These are phyloP conservation scores for Buceros bicornis DNA, from an alignment of 2,797 vertebrate species.

Conservation along the genomic window DNA sequence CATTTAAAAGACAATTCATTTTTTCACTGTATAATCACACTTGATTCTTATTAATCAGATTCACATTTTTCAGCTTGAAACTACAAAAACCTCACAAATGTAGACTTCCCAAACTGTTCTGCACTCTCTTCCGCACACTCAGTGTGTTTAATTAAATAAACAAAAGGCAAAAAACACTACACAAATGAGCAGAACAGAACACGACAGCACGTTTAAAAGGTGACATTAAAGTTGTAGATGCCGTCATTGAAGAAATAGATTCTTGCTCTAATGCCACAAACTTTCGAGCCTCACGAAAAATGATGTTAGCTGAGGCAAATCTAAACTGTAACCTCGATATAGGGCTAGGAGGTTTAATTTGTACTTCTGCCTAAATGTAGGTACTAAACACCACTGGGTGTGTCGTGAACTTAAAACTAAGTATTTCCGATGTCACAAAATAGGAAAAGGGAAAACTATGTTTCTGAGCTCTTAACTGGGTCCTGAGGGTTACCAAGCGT, in stretches of 20 bases:
- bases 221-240: conserved; percentile 4
- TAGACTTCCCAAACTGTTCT: conserved; percentile 35
- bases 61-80: conserved; percentile 35
- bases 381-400: background rate
- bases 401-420: background rate
- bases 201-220: conserved; percentile 12
- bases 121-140: conserved; percentile 30
- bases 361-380: conserved; percentile 30
- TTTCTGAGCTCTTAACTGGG: conserved; percentile 9
- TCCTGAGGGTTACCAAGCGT: background rate
- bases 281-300: background rate
- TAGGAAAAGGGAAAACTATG: background rate
- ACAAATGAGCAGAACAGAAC: conserved; percentile 47
- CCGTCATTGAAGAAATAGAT: background rate
- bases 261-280: background rate
- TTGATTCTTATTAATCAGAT: conserved; percentile 4
- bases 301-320: conserved; percentile 2
- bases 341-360: conserved; percentile 45
- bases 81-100: conserved; percentile 46
- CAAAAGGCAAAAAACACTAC: conserved; percentile 27
- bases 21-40: conserved; percentile 33
- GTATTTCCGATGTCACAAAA: background rate
- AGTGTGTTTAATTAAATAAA: conserved; percentile 20
- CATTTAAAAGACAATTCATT: conserved; percentile 7
- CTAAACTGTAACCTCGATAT: background rate